Evolutionary conservation across 2,888 invertebrate species (phyloP), one percentile per base, ranked within the genome.

Genomic region (Ennomos quercinarius): DNA sequence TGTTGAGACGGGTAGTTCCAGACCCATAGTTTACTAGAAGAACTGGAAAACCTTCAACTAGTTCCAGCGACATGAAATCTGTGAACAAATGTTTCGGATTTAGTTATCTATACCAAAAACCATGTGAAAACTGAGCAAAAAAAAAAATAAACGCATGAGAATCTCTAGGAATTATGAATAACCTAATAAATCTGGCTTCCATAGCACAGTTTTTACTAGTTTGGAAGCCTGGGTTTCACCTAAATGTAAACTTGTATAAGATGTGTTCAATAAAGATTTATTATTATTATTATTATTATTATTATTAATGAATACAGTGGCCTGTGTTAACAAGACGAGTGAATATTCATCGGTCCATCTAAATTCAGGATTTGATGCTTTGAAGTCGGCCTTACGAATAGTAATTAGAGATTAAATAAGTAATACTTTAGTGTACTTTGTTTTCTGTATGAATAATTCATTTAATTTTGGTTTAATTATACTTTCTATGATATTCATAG

Each of bases 51-150:
- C 99, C 98, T 40, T 96, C 94, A 8, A 94, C 93, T 45, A 99
- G 88, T 81, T 99, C 98, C 64, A 99, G 86, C 0, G 98, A 95
- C 91, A 99, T 95, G 86, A 98, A 99, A 92, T 99, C 99, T 87
- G 93, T 55, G 68, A 66, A 73, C 63, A 76, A 77, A 60, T 53
- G 13, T 1, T 6, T 5, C 17, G 3, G 12, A 10, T 9, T 61
- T 27, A 41, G 12, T 12, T 2, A 6, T 27, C 27, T 27, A 2
- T 27, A 27, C 3, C 27, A 1, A 27, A 17, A 17, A 3, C 3
- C 17, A 17, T 1, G 1, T 17, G 3, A 2, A 17, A 3, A 17
- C 17, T 17, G 17, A 17, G 17, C 17, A 17, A 17, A 17, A 27
- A 27, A 27, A 4, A 27, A 27, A 6, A 4, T 27, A n/a, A n/a